Evolutionary conservation across 2,888 invertebrate species (phyloP).

Genomic region (Homarus gammarus): DNA sequence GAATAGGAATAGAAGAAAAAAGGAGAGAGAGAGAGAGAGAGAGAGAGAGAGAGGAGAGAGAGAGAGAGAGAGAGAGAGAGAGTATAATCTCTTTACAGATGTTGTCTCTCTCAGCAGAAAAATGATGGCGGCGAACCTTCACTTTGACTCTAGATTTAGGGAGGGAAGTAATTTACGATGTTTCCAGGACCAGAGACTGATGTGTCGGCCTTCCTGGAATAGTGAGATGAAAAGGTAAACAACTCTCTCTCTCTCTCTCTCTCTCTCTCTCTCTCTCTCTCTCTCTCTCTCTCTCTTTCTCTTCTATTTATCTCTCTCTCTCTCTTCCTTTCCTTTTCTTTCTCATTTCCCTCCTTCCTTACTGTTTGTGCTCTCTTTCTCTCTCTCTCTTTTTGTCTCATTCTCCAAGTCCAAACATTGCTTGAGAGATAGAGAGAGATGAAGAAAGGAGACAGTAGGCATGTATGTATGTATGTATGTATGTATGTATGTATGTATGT

Average conservation of each 20-base stretch:
- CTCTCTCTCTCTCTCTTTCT: neutral
- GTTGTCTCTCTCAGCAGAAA: too few species aligned
- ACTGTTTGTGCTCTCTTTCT: neutral
- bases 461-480: slow-evolving; percentile 14
- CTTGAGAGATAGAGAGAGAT: too few species aligned
- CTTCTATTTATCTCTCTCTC: neutral
- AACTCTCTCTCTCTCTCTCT: neutral
- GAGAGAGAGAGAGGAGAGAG: slow-evolving; percentile 18
- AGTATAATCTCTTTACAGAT: too few species aligned
- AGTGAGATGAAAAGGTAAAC: too few species aligned
- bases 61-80: slow-evolving; percentile 22
- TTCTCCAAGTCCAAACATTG: too few species aligned
- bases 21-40: slow-evolving; percentile 11
- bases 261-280: neutral
- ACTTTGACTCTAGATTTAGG: too few species aligned
- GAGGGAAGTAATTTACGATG: too few species aligned
- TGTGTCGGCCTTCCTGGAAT: too few species aligned
- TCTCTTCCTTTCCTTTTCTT: neutral
- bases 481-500: slow-evolving; percentile 26
- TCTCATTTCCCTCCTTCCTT: neutral
- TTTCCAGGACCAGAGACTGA: too few species aligned
- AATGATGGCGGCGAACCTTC: too few species aligned
- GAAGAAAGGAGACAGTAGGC: too few species aligned
- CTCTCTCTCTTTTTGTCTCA: neutral
- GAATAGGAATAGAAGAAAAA: neutral